Conservation (phyloP, 2,797 vertebrate species). For the Rhynchotus rufescens region DNA sequence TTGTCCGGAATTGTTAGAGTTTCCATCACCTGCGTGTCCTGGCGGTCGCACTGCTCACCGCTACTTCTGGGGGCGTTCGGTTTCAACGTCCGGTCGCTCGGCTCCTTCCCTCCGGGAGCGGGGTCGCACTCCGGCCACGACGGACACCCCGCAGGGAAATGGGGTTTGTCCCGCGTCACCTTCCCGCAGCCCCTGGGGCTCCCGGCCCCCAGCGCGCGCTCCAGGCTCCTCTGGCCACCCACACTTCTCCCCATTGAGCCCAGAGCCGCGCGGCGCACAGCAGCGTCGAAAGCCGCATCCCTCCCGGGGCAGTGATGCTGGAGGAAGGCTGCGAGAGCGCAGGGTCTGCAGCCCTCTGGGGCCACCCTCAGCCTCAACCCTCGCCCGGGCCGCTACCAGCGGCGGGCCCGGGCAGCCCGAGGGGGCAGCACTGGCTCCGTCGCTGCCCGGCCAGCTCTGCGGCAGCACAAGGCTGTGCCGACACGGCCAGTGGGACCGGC, state of each 20-base stretch:
- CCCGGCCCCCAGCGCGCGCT: background rate
- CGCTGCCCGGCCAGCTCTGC: background rate
- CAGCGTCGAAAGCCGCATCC: background rate
- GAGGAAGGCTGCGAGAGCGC: rapidly evolving
- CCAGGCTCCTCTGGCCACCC: background rate
- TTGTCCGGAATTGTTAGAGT: background rate
- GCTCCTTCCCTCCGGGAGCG: background rate
- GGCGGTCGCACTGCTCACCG: background rate
- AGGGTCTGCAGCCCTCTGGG: background rate
- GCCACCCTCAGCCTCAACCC: background rate
- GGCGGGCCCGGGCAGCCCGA: background rate
- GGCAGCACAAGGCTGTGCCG: background rate
- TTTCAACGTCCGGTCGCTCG: background rate
- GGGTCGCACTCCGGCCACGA: background rate
- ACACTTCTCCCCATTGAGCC: background rate
- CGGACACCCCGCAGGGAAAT: rapidly evolving
- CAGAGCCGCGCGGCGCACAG: background rate
- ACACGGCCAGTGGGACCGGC: background rate
- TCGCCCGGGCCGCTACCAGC: background rate
- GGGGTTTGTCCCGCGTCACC: background rate
- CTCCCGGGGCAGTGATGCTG: background rate
- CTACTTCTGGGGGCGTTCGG: background rate
- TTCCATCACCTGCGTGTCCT: background rate
- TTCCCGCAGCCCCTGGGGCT: background rate
- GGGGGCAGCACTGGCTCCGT: background rate